A percentile compares a stretch with the other conserved stretches of the same genome.
These are phyloP conservation scores for Dryocosmus kuriphilus DNA, from an alignment of 2,888 invertebrate genomes.

Conservation along the genomic window DNA sequence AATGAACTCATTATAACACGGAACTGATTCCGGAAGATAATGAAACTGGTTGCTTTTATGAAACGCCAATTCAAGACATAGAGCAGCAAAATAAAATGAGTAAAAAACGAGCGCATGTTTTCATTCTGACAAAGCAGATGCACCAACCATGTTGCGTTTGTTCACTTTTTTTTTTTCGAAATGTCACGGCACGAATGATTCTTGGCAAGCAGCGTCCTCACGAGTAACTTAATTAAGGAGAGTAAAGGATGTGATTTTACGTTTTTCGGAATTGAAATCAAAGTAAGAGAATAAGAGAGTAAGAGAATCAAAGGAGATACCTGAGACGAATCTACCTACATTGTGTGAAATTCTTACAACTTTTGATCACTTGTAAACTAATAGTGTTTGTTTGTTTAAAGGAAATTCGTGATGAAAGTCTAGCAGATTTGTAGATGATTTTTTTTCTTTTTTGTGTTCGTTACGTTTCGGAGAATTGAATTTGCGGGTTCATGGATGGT, in stretches of 20 bases:
- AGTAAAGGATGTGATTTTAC: neutral
- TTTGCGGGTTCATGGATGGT: constrained; percentile 23
- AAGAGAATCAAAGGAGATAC: neutral
- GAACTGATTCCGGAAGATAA: neutral
- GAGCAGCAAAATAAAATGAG: constrained; percentile 43
- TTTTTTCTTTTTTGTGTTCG: neutral
- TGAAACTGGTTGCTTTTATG: constrained; percentile 11
- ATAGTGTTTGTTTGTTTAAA: constrained; percentile 1
- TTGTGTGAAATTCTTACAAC: neutral
- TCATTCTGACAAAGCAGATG: constrained; percentile 48
- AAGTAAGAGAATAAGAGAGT: neutral
- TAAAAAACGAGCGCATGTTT: constrained; percentile 33
- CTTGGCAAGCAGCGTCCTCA: constrained; percentile 41
- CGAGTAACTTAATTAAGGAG: constrained; percentile 15
- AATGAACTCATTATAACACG: neutral
- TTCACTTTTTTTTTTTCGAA: constrained; percentile 13
- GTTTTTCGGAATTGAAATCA: neutral
- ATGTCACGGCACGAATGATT: constrained; percentile 15
- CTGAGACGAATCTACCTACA: neutral
- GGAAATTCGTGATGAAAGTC: constrained; percentile 13
- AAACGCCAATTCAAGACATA: constrained; percentile 30
- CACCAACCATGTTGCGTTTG: constrained; percentile 48
- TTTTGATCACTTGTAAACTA: neutral
- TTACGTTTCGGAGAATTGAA: constrained; percentile 3
- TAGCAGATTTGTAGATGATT: constrained; percentile 4